Base-by-base conservation (phyloP, 2,797 vertebrate genomes). In the Emys orbicularis region DNA sequence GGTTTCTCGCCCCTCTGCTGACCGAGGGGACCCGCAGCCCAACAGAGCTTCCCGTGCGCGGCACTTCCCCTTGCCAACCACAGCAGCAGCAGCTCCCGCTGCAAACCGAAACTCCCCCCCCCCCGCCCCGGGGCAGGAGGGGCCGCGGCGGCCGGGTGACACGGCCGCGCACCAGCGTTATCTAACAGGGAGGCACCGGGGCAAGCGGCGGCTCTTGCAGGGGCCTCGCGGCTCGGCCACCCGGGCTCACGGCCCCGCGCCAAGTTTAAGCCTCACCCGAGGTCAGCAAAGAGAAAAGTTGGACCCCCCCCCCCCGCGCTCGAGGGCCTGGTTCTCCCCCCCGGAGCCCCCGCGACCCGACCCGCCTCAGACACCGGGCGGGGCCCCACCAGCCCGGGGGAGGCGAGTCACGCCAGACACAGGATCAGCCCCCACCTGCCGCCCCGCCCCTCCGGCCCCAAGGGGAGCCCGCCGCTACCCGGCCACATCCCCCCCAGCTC, bases 381-480 rank as follows among this genome's bases (percentile, higher is more conserved):
- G 18, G 8, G 15, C n/a, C 9, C 34, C 65, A 8, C 34, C 81
- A 5, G 80, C 53, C 52, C 16, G 34, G 18, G 27, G 41, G 13
- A 15, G 29, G 41, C 23, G 41, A 31, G 56, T 11, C 68, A 25
- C 5, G 37, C 25, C 65, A 21, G 34, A 19, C 65, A 61, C 59
- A 2, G 6, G 57, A 31, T 15, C 56, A 3, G 53, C 16, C 16
- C 53, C 18, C 53, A 54, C 54, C 54, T 54, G 54, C 54, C 21
- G 21, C 15, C 31, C 59, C 27, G 57, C 57, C 57, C 56, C 27
- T 0, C 11, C 27, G 25, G 53, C 47, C 21, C 44, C 56, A 13
- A 59, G 4, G 41, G 6, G 6, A 7, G 1, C 41, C 27, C 2
- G 2, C 23, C n/a, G 4, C 23, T 54, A 4, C 53, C 34, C 5